Base-by-base conservation (phyloP, 2,888 invertebrate genomes). In the Apamea sordens region DNA sequence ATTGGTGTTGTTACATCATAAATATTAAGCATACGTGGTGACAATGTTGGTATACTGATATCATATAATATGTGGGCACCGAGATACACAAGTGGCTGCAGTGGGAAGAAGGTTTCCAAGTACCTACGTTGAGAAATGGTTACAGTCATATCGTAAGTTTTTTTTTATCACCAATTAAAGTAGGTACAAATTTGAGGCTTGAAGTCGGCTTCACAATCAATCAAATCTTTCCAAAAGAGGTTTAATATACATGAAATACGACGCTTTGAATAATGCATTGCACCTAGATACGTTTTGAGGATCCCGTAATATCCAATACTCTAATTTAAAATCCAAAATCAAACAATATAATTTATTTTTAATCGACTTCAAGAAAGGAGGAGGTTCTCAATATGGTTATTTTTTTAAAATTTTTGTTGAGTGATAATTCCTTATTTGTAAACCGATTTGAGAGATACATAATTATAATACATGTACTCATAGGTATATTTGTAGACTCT, bases 1-100 rank as follows among this genome's bases (percentile, higher is more conserved):
- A 69, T 82, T 44, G 83, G n/a, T 77, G 77, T 81, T 15, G 56
- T 64, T 41, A 80, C 64, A 50, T 78, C 69, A 79, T 84, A 78
- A 78, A 80, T 79, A 65, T 65, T 32, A 76, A 21, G 50, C 53
- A 41, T 50, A 47, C n/a, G 59, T 65, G 64, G 50, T 59, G 79
- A 84, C 85, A 82, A 72, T 85, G 63, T 84, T 59, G 18, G 15
- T 63, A 18, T 24, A 79, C 59, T 72, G 72, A 59, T 72, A 79
- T 68, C 36, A 41, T 59, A 53, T 36, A 59, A 44, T 53, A 67
- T 53, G 65, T 84, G 84, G 78, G n/a, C 53, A 47, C 44, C 50
- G 36, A 67, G 32, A 67, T 47, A 44, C 53, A 61, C 24, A 13
- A 32, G 59, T 36, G 53, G n/a, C 47, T 32, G 32, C 21, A 72